Evolutionary conservation across 1,140 invertebrate species (phyloP), one percentile per base, ranked within the genome.

Genomic region (Micrasema longulum): DNA sequence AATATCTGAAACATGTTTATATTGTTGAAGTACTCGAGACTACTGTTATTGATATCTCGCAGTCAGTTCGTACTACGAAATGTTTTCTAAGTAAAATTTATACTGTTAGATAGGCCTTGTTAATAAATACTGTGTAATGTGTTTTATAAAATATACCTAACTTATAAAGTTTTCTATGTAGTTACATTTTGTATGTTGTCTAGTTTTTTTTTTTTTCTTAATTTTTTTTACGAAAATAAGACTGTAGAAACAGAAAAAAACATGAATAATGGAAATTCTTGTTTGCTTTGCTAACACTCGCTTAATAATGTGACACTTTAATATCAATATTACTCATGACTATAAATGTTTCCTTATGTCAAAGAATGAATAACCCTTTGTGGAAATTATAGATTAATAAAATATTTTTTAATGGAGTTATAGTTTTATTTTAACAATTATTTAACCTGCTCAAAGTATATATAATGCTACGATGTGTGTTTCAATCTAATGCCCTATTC

Each of bases 351-450:
- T 60, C 11, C 14, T 60, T 60, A 18, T 41, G 55, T 60, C 55
- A 22, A 18, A 5, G 16, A 22, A 22, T 7, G 16, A 22, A 22
- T 43, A 60, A 60, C 14, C 36, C 41, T 60, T 60, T 60, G 55
- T n/a, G 16, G 55, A 60, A 60, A 60, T 52, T 22, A 52, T 60
- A 60, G 55, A 20, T 36, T 9, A 65, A 65, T 65, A 65, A 48
- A 65, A 50, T 65, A 65, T 65, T 65, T 65, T 65, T 47, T 35
- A 65, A 47, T 18, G 35, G 1, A 65, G 3, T 11, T 16, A n/a
- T 12, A 12, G 23, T 36, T 60, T 60, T 35, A 38, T 60, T 36
- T 60, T 11, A 23, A n/a, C 12, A 2, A 55, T 14, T 31, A n/a
- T n/a, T n/a, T n/a, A n/a, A n/a, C n/a, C n/a, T n/a, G n/a, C n/a